These are phyloP conservation scores for Cyphotilapia sp. DNA, from an alignment of 2,113 vertebrate genomes.

Conservation along the genomic window DNA sequence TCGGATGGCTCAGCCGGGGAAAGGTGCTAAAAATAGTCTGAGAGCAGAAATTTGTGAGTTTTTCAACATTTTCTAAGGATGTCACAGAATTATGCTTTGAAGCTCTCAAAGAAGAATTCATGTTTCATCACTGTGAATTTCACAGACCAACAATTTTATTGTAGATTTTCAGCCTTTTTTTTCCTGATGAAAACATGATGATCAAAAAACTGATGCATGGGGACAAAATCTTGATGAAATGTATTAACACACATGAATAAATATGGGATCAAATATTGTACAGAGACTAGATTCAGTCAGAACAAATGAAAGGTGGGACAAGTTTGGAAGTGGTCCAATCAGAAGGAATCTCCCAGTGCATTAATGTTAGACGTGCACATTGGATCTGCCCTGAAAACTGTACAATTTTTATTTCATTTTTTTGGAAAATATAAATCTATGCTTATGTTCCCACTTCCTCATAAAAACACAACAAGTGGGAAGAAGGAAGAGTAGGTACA, in stretches of 20 bases:
- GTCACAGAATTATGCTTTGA: not conserved
- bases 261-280: not conserved
- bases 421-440: not conserved
- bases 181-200: not conserved
- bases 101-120: not conserved
- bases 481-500: not conserved
- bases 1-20: not conserved
- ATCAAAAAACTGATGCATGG: not conserved
- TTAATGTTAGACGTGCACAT: not conserved
- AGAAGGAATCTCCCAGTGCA: not conserved
- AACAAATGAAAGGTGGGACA: not conserved
- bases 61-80: not conserved
- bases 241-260: not conserved
- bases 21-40: not conserved
- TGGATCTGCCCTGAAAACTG: not conserved
- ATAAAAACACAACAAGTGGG: not conserved
- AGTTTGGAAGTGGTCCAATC: not conserved
- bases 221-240: not conserved
- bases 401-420: not conserved
- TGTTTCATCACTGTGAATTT: not conserved
- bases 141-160: not conserved
- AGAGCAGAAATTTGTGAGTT: not conserved
- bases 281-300: not conserved
- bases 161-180: not conserved
- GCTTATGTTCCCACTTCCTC: not conserved